Evolutionary conservation across 1,140 invertebrate species (phyloP), one percentile per base, ranked within the genome.

Genomic region (Vanessa atalanta): DNA sequence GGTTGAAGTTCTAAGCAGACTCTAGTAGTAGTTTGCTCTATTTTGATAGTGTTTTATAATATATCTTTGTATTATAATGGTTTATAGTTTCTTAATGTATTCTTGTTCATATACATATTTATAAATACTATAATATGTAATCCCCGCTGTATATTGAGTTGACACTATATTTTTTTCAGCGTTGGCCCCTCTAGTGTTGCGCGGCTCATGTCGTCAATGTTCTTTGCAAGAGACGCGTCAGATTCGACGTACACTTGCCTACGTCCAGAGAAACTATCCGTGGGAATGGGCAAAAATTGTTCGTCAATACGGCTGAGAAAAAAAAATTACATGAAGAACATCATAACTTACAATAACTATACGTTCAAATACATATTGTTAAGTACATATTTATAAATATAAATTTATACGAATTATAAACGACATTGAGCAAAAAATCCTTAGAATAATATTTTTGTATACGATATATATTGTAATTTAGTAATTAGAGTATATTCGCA

Each of bases 201-300:
- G 95, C 77, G 95, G 95, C 1, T 91, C 95, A 11, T 96, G 96
- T 81, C 95, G 95, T 0, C 95, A 96, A 79, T 96, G 96, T 78
- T 94, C 92, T 0, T 87, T 93, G 7, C 91, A 95, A 71, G 95
- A 96, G 88, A 93, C 93, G 47, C 89, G 91, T 66, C 95, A 96
- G 86, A 96, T 96, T 75, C 94, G 95, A 80, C 94, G 94, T 78
- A 95, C 95, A 0, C 92, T 96, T 8, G 94, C 94, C 2, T 95
- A 95, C 81, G 94, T 96, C 60, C 95, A 96, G 78, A 92, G 94
- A 69, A 94, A 95, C 82, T 96, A 94, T 83, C 96, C 96, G 3
- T 95, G 95, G 88, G 95, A 96, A 85, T 96, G 95, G 95, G 91
- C 93, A 9, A 96, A 94, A 88, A 93, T 96, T 73, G 87, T 96